These are phyloP conservation scores for Neoseiulus cucumeris DNA, from an alignment of 1,140 invertebrate species.

Conservation along the genomic window DNA sequence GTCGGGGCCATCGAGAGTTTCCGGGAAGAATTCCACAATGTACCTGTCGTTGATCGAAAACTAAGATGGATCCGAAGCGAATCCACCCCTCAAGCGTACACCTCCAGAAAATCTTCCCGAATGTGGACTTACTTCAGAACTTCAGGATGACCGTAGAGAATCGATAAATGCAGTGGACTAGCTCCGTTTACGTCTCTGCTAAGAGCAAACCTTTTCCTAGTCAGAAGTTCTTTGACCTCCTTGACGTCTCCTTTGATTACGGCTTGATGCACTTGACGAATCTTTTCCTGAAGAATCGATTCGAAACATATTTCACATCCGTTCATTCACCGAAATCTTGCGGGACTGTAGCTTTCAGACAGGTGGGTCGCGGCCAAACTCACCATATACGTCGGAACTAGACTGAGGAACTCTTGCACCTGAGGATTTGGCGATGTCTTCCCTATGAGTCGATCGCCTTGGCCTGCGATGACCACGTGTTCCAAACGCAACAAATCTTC, in stretches of 20 bases:
- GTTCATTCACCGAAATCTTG: too few species aligned
- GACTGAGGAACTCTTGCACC: slow-evolving; percentile 42
- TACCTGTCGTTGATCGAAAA: slow-evolving; percentile 31
- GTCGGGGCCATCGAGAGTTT: slow-evolving; percentile 48
- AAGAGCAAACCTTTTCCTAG: slow-evolving; percentile 72
- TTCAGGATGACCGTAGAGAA: slow-evolving; percentile 77
- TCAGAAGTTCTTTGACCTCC: slow-evolving; percentile 60
- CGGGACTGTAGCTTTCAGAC: too few species aligned
- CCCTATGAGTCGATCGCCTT: slow-evolving; percentile 21
- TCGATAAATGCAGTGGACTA: slow-evolving; percentile 75
- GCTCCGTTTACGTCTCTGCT: slow-evolving; percentile 64
- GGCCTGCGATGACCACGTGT: slow-evolving; percentile 23
- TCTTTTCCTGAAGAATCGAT: slow-evolving; percentile 61
- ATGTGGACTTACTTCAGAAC: slow-evolving; percentile 53
- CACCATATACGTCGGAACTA: slow-evolving; percentile 48
- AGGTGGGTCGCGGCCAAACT: slow-evolving; percentile 20
- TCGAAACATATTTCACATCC: too few species aligned
- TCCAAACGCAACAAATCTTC: slow-evolving; percentile 21
- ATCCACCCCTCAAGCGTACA: slow-evolving; percentile 38
- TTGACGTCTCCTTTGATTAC: slow-evolving; percentile 59
- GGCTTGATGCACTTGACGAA: slow-evolving; percentile 60
- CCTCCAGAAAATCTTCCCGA: too few species aligned
- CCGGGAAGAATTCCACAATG: slow-evolving; percentile 22
- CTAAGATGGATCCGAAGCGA: slow-evolving; percentile 39
- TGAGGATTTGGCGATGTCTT: slow-evolving; percentile 37